Base-by-base conservation (phyloP, 2,113 vertebrate species). In the Baryphthengus martii region DNA sequence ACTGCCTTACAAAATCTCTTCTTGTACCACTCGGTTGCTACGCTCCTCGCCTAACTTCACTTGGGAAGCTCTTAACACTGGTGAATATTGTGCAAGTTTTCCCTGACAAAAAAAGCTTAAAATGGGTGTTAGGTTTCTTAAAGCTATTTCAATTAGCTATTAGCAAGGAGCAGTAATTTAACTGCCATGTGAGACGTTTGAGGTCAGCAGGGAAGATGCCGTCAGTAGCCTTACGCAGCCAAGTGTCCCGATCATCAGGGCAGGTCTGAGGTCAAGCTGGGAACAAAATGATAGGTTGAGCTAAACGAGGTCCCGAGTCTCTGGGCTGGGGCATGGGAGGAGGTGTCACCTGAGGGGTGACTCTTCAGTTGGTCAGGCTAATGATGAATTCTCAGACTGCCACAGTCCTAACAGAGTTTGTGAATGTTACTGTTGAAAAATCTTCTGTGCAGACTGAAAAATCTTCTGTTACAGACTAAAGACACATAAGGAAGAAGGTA, bases 201-300 rank as follows among this genome's bases (percentile, higher is more conserved):
- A 58, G 1, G 10, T 0, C 1, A 72, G 35, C 56, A 26, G 62
- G 31, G 53, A 50, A 68, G 45, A 14, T 50, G 21, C 4, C n/a
- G 40, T 29, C 8, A 14, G 85, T 40, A 63, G 28, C 52, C 52
- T 53, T 53, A 28, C 28, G 17, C 52, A 53, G 52, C 5, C 52
- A 53, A 53, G 52, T 29, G 28, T 53, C 28, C 52, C 29, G 28
- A 53, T 17, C 52, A 29, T 53, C 52, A 31, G 28, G 52, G 14
- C 28, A 53, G 52, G 26, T 10, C 28, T 29, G 28, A 53, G 52
- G 52, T 53, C 52, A 53, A 53, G 52, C 50, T 14, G 13, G 25
- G 25, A 28, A 28, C 24, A 16, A 7, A 53, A 28, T 50, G 52
- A 29, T 53, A 28, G 28, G 23, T 29, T 53, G 52, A 53, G 28